Conservation (phyloP, 2,113 vertebrate species). For the Riparia riparia region DNA sequence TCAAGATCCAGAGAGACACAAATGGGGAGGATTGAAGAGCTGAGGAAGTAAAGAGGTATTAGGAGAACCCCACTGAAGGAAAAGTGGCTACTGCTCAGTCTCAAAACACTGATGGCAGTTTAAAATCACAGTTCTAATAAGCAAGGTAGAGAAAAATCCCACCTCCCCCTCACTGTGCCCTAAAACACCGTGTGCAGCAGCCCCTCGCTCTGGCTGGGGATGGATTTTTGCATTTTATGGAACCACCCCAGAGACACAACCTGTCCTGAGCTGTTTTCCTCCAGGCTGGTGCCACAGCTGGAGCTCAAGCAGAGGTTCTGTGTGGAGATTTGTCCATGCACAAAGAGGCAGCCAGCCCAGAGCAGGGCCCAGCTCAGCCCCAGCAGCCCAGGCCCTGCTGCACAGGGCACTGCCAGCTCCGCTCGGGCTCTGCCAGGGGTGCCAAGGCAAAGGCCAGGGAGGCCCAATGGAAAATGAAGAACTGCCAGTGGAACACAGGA, state of each 20-base stretch:
- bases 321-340: background rate
- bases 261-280: background rate
- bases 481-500: background rate
- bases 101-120: background rate
- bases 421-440: accelerated
- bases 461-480: background rate
- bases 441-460: background rate
- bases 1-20: background rate
- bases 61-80: background rate
- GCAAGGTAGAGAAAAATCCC: background rate
- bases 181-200: background rate
- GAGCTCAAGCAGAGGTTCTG: background rate
- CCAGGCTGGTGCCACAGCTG: background rate
- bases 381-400: background rate
- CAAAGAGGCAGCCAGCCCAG: background rate
- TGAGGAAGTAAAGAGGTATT: background rate
- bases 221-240: background rate
- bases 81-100: background rate
- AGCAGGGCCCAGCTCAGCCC: background rate
- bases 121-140: background rate
- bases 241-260: background rate
- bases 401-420: background rate
- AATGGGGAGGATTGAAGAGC: background rate
- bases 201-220: background rate
- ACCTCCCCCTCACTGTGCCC: background rate